Evolutionary conservation across 2,888 invertebrate species (phyloP).

Genomic region (Glaucopsyche alexis): DNA sequence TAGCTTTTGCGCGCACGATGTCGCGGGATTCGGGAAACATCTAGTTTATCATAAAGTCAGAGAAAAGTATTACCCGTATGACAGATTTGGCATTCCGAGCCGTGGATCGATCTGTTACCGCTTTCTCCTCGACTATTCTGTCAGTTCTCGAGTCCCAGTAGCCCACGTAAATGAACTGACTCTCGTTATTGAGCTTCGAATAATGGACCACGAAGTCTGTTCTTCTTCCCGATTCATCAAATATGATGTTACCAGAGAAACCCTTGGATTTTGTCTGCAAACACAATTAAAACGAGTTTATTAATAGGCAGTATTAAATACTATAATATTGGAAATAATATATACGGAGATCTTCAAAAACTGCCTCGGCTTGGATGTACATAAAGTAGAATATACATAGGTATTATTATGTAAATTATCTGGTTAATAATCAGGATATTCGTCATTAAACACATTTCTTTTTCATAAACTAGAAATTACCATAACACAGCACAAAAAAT

Average conservation of each 20-base stretch:
- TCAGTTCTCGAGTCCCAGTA: constrained; percentile 75
- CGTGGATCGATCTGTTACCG: constrained; percentile 55
- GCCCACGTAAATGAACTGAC: constrained; percentile 78
- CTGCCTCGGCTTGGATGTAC: too few relatives aligned
- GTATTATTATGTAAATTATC: too few relatives aligned
- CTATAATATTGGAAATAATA: background rate
- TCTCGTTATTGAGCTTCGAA: constrained; percentile 68
- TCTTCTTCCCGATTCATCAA: constrained; percentile 84
- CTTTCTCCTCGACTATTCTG: constrained; percentile 48
- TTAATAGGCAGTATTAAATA: background rate
- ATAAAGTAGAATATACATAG: too few relatives aligned
- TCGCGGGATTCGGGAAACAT: too few relatives aligned
- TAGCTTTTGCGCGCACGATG: too few relatives aligned
- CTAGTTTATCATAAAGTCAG: background rate
- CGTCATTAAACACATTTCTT: too few relatives aligned
- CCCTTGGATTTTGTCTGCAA: constrained; percentile 75
- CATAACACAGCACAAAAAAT: too few relatives aligned
- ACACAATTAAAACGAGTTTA: constrained; percentile 28
- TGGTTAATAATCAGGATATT: too few relatives aligned
- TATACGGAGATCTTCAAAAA: background rate
- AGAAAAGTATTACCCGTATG: constrained; percentile 70
- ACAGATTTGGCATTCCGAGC: constrained; percentile 72
- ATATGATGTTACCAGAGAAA: constrained; percentile 83
- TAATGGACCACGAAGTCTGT: constrained; percentile 81
- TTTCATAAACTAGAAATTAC: too few relatives aligned